These are phyloP conservation scores for Orthonyx spaldingii DNA, from an alignment of 2,113 vertebrate species.

Conservation along the genomic window DNA sequence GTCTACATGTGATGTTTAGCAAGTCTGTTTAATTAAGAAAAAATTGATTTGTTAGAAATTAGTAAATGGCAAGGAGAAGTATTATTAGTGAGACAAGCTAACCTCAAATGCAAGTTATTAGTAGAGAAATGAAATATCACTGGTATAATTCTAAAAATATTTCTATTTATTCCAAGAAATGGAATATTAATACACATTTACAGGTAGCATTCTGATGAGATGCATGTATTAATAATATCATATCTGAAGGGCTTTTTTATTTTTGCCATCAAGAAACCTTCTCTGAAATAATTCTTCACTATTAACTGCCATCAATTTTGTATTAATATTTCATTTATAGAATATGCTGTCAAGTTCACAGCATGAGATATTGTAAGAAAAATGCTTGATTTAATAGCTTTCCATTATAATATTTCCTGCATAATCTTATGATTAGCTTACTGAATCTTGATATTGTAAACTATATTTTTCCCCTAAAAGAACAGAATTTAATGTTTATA, in stretches of 20 bases:
- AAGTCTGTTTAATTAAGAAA: neutral
- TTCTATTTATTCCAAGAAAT: neutral
- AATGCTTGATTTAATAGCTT: conserved; percentile 58
- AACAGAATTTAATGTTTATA: conserved; percentile 19
- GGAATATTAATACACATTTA: neutral
- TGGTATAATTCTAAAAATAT: neutral
- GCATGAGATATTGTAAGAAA: conserved; percentile 48
- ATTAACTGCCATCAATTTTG: conserved; percentile 57
- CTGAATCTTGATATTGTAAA: conserved; percentile 54
- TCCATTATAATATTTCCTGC: conserved; percentile 53
- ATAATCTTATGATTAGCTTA: conserved; percentile 46
- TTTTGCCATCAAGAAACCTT: conserved; percentile 32
- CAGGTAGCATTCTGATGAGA: conserved; percentile 4
- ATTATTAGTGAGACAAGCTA: neutral
- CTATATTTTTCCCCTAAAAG: conserved; percentile 28
- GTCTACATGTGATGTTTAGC: neutral
- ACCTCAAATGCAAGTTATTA: neutral
- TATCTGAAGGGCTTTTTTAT: conserved; percentile 1
- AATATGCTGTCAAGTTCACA: conserved; percentile 63
- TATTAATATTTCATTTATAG: conserved; percentile 69
- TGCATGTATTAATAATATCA: conserved; percentile 1
- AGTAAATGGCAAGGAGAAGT: neutral
- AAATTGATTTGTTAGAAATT: neutral
- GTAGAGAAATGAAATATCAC: neutral
- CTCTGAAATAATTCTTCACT: conserved; percentile 47